Evolutionary conservation across 2,888 invertebrate genomes (phyloP).

Genomic region (Brachyopa scutellaris): DNA sequence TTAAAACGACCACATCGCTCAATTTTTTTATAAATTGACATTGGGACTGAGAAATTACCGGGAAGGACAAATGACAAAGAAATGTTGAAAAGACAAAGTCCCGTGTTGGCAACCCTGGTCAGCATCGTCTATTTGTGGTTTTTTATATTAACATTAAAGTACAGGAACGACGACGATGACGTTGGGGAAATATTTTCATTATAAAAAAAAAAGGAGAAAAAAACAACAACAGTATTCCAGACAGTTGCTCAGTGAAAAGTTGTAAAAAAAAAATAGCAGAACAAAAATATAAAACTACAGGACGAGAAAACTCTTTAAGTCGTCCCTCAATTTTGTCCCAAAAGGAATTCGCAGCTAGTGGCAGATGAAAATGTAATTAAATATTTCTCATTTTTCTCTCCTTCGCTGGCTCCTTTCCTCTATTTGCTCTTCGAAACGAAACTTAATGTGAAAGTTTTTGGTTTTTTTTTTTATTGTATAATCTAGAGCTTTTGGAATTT

Average conservation of each 20-base stretch:
- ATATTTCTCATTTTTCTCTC: conserved; percentile 25
- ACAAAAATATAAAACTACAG: conserved; percentile 15
- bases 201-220: conserved; percentile 9
- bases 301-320: conserved; percentile 44
- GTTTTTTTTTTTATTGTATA: conserved; percentile 1
- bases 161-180: no score
- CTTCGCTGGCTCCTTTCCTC: conserved; percentile 1
- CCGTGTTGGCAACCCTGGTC: no score
- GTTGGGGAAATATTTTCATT: no score
- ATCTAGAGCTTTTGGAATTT: conserved; percentile 32
- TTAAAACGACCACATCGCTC: no score
- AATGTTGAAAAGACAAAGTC: no score
- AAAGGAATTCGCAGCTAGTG: conserved; percentile 54
- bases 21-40: no score
- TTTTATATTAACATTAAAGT: no score
- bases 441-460: conserved; percentile 56
- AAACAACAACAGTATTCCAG: background rate
- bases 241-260: conserved; percentile 38
- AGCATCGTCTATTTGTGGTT: no score
- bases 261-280: conserved; percentile 7
- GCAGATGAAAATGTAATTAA: conserved; percentile 69
- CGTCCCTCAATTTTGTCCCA: conserved; percentile 33
- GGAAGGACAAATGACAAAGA: no score
- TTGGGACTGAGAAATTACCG: no score
- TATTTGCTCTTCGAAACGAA: conserved; percentile 26